These are phyloP conservation scores for Galbula dea DNA, from an alignment of 2,113 vertebrate species.

Conservation along the genomic window DNA sequence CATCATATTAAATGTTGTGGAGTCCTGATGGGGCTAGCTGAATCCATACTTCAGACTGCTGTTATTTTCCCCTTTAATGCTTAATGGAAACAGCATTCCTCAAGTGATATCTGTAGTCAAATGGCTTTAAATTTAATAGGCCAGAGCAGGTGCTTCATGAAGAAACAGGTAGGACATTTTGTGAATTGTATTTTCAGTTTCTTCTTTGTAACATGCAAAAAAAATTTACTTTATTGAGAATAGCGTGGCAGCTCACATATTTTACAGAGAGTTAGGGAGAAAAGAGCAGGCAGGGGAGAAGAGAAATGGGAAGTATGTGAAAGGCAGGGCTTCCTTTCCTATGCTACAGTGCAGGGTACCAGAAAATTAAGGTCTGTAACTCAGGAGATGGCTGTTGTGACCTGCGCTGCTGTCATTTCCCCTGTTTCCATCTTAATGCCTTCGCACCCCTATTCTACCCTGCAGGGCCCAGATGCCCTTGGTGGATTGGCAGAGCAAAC, in stretches of 20 bases:
- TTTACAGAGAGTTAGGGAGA: neutral
- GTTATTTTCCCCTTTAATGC: neutral
- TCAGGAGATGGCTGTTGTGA: neutral
- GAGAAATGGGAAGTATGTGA: neutral
- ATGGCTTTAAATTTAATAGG: neutral
- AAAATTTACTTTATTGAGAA: neutral
- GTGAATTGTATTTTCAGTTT: neutral
- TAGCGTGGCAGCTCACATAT: neutral
- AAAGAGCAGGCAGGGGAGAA: neutral
- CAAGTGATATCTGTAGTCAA: neutral
- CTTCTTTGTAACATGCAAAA: neutral
- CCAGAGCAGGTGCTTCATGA: neutral
- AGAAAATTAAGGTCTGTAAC: neutral
- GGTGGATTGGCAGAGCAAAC: neutral
- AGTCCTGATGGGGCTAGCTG: neutral
- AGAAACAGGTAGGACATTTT: neutral
- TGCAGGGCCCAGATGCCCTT: neutral
- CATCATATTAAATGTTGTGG: neutral
- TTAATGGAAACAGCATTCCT: neutral
- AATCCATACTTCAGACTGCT: neutral
- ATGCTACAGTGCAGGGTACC: neutral
- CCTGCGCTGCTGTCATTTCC: neutral
- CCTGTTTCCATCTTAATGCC: neutral
- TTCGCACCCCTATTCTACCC: neutral
- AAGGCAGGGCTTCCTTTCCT: neutral